Conservation (phyloP, 2,888 invertebrate species). For the Lapara coniferarum region DNA sequence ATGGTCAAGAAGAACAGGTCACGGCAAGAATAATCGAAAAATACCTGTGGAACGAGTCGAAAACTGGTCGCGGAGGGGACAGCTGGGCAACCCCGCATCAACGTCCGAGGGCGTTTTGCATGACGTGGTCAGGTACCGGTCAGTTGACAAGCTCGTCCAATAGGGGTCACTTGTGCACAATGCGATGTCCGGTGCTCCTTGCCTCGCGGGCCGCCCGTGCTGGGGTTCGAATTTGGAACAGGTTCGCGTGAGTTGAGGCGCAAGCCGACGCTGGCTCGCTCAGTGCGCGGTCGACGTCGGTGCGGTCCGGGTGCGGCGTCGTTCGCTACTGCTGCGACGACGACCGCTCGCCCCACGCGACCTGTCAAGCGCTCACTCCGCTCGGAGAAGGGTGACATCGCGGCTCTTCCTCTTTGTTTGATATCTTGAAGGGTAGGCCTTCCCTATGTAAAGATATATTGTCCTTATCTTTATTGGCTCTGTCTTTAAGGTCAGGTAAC, state of each 20-base stretch:
- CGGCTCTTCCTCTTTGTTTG: constrained; percentile 70
- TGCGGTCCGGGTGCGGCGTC: constrained; percentile 77
- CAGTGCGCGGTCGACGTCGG: constrained; percentile 64
- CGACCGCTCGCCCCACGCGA: constrained; percentile 59
- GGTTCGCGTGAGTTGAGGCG: constrained; percentile 47
- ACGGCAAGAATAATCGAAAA: constrained; percentile 42
- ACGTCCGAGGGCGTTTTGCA: constrained; percentile 73
- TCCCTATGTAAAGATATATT: constrained; percentile 52
- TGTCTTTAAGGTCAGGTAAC: constrained; percentile 34
- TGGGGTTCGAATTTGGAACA: constrained; percentile 57
- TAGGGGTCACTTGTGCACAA: constrained; percentile 77
- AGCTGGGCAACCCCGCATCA: constrained; percentile 73
- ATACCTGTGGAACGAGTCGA: constrained; percentile 76
- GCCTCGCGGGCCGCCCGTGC: constrained; percentile 47
- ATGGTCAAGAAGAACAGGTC: constrained; percentile 50
- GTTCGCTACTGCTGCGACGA: constrained; percentile 72
- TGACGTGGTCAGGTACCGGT: constrained; percentile 70
- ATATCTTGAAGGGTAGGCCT: constrained; percentile 64
- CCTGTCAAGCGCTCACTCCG: constrained; percentile 56
- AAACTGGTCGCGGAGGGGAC: constrained; percentile 68
- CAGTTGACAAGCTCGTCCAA: constrained; percentile 64
- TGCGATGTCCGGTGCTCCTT: constrained; percentile 66
- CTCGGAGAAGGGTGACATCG: constrained; percentile 78
- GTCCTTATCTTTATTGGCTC: constrained; percentile 44
- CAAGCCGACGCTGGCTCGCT: constrained; percentile 32